Percentiles rank a stretch among this genome's conserved stretches.
These are phyloP conservation scores for Aleiodes alternator DNA, from an alignment of 2,888 invertebrate genomes.

Conservation along the genomic window DNA sequence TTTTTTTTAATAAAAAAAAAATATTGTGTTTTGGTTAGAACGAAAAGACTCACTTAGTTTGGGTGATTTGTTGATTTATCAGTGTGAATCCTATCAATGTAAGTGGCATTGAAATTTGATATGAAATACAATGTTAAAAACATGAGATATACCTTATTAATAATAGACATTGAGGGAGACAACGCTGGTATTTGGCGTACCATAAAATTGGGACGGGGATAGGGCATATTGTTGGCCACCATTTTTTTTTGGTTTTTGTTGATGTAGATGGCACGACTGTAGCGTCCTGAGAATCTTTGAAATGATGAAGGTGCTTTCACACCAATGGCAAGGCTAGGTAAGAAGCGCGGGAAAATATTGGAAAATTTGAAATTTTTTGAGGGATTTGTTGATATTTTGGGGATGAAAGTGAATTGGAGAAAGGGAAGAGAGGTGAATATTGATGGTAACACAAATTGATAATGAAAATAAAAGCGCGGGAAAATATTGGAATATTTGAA, in stretches of 20 bases:
- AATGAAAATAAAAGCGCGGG: too few species aligned
- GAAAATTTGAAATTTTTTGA: too few species aligned
- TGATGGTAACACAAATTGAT: too few species aligned
- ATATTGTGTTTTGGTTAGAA: slow-evolving; percentile 68
- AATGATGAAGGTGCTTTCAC: too few species aligned
- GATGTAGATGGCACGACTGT: slow-evolving; percentile 68
- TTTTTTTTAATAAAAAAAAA: neutral
- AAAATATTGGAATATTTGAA: too few species aligned
- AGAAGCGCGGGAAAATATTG: too few species aligned
- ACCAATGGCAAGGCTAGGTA: too few species aligned
- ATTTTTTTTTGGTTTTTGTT: slow-evolving; percentile 68
- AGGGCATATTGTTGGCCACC: slow-evolving; percentile 73
- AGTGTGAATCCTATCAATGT: slow-evolving; percentile 61
- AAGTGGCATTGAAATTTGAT: slow-evolving; percentile 67
- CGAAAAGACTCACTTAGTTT: slow-evolving; percentile 57
- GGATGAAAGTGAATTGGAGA: too few species aligned
- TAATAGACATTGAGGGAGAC: slow-evolving; percentile 67
- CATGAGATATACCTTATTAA: slow-evolving; percentile 55
- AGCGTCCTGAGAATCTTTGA: too few species aligned
- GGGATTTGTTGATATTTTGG: too few species aligned
- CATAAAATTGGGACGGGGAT: slow-evolving; percentile 71
- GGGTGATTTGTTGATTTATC: slow-evolving; percentile 61
- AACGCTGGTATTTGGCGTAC: slow-evolving; percentile 72
- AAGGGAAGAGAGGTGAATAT: too few species aligned
- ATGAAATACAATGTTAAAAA: slow-evolving; percentile 66